Evolutionary conservation across 2,797 vertebrate genomes (phyloP), one percentile per base, ranked within the genome.

Genomic region (Ceyx erithaca): DNA sequence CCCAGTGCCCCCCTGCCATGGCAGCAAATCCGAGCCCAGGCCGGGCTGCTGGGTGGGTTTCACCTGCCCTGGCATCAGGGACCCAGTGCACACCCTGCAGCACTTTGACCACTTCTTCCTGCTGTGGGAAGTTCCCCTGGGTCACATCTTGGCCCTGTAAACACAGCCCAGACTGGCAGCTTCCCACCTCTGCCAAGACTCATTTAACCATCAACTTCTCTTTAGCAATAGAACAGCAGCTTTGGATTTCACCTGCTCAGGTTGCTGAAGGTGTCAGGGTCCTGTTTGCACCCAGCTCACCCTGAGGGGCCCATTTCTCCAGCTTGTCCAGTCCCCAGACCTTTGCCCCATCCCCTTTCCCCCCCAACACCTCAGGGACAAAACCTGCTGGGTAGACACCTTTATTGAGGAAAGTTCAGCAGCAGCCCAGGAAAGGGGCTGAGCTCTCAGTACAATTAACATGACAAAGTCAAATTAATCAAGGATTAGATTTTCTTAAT

Each of bases 321-420:
- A 31, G n/a, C 11, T 21, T 31, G 19, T 20, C 19, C 40, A 40
- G 37, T 20, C 35, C 14, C 14, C 25, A 17, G 16, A 3, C 19
- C 22, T 33, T 33, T 33, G 31, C 6, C 62, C 31, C 14, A 69
- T 52, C 63, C 2, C 26, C 46, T 41, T 37, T 13, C 37, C 37
- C 37, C 12, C 37, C 12, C 37, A 37, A 37, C 37, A 37, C 37
- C 37, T 37, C 37, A 37, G 37, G 37, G 37, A 37, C 37, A 37
- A 37, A 37, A 37, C 37, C 37, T 37, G 37, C 12, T 37, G 37
- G 37, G 37, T 12, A 85, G 35, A 46, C 21, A 63, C 22, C 61
- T 96, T 96, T 96, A 96, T 82, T 95, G 83, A 89, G 17, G 22
- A 16, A 86, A 80, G 46, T 59, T 76, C 69, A 80, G 80, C 84